Evolutionary conservation across 2,113 vertebrate species (phyloP).

Genomic region (Etia nguti): DNA sequence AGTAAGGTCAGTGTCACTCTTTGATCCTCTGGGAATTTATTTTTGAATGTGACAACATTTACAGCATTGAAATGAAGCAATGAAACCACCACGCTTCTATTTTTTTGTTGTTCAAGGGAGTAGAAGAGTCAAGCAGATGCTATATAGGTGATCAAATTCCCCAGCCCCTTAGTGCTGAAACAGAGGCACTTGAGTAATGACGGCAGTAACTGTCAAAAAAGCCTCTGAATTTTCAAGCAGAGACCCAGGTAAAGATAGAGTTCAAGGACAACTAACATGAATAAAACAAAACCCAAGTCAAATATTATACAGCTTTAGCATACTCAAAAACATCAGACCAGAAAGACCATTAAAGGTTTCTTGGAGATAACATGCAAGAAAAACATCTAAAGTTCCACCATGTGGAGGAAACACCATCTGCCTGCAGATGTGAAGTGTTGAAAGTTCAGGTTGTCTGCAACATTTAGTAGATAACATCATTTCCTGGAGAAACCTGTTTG

Average conservation of each 20-base stretch:
- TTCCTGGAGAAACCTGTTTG: background rate
- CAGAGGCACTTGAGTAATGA: background rate
- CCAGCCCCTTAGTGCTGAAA: background rate
- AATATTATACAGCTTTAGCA: background rate
- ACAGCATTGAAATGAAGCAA: background rate
- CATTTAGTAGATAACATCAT: background rate
- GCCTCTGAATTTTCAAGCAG: background rate
- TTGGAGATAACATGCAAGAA: background rate
- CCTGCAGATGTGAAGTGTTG: background rate
- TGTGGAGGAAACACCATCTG: background rate
- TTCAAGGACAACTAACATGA: constrained; percentile 13
- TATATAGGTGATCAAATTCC: constrained; percentile 21
- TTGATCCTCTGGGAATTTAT: background rate
- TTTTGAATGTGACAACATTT: background rate
- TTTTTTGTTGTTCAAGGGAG: background rate
- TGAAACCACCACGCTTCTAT: background rate
- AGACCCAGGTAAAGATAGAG: background rate
- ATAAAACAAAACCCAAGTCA: background rate
- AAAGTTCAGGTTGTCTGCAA: background rate
- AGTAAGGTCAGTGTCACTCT: background rate
- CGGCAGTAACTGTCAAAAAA: constrained; percentile 12
- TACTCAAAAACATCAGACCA: background rate
- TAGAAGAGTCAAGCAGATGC: background rate
- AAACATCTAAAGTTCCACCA: background rate
- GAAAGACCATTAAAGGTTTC: background rate